phyloP scores from a whole-genome alignment of 2,888 invertebrate species.

The Flexamia atlantica region DNA sequence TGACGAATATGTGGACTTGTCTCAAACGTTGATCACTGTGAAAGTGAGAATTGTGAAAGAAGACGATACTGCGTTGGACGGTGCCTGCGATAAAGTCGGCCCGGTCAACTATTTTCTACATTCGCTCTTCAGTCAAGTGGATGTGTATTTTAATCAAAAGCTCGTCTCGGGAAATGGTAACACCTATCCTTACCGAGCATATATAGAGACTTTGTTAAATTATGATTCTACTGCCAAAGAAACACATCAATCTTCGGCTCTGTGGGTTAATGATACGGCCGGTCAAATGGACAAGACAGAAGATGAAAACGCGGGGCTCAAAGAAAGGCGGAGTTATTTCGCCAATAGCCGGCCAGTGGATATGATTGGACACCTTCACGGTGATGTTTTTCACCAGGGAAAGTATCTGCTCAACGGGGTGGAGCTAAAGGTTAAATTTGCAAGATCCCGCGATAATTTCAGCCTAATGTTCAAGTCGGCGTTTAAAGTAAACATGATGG shows the following conservation, averaged over 20 bases:
- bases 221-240: slow-evolving; percentile 66
- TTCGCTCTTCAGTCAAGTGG: slow-evolving; percentile 69
- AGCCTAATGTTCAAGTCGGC: slow-evolving; percentile 64
- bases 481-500: slow-evolving; percentile 66
- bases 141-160: slow-evolving; percentile 70
- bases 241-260: slow-evolving; percentile 66
- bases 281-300: slow-evolving; percentile 63
- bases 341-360: slow-evolving; percentile 46
- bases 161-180: slow-evolving; percentile 68
- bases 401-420: slow-evolving; percentile 69
- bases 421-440: slow-evolving; percentile 66
- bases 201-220: slow-evolving; percentile 69
- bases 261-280: slow-evolving; percentile 66
- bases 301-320: slow-evolving; percentile 55
- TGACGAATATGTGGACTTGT: slow-evolving; percentile 70
- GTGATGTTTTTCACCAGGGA: slow-evolving; percentile 69
- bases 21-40: slow-evolving; percentile 69
- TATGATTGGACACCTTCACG: slow-evolving; percentile 67
- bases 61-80: slow-evolving; percentile 5
- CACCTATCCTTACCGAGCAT: slow-evolving; percentile 70
- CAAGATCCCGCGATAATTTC: slow-evolving; percentile 67
- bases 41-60: slow-evolving; percentile 65
- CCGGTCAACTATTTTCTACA: slow-evolving; percentile 69
- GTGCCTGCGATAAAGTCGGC: slow-evolving; percentile 59
- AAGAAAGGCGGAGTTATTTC: slow-evolving; percentile 5